These are phyloP conservation scores for Gryllus bimaculatus DNA, from an alignment of 1,140 invertebrate genomes.

Conservation along the genomic window DNA sequence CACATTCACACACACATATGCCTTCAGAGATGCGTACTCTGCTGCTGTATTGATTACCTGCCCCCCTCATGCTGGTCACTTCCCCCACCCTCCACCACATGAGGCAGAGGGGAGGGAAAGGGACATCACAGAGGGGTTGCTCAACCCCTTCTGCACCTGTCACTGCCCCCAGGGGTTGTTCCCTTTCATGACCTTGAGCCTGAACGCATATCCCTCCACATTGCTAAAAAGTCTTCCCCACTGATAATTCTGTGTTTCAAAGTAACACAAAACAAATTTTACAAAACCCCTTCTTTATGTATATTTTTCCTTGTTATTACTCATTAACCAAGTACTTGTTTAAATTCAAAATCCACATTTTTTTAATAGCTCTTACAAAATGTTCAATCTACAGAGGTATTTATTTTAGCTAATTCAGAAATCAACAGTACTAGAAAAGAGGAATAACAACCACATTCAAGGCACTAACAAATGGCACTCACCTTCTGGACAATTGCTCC, in stretches of 20 bases:
- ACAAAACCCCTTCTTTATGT: too few relatives aligned
- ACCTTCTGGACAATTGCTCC: constrained; percentile 40
- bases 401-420: too few relatives aligned
- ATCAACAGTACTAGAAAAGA: too few relatives aligned
- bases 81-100: background rate
- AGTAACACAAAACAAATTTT: too few relatives aligned
- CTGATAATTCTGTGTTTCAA: too few relatives aligned
- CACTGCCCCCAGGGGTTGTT: background rate
- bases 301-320: too few relatives aligned
- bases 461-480: constrained; percentile 7
- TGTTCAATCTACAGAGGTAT: too few relatives aligned
- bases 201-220: background rate
- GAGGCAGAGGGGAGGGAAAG: background rate
- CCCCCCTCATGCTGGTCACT: background rate
- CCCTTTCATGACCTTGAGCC: background rate
- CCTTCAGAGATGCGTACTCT: background rate
- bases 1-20: background rate
- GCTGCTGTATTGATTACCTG: constrained; percentile 1
- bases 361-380: too few relatives aligned
- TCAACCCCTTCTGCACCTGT: background rate
- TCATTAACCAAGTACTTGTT: too few relatives aligned
- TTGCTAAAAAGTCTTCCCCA: too few relatives aligned
- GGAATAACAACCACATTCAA: too few relatives aligned
- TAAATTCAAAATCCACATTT: too few relatives aligned
- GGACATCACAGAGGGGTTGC: background rate